Evolutionary conservation across 2,888 invertebrate genomes (phyloP).

Genomic region (Dysmachus trigonus): DNA sequence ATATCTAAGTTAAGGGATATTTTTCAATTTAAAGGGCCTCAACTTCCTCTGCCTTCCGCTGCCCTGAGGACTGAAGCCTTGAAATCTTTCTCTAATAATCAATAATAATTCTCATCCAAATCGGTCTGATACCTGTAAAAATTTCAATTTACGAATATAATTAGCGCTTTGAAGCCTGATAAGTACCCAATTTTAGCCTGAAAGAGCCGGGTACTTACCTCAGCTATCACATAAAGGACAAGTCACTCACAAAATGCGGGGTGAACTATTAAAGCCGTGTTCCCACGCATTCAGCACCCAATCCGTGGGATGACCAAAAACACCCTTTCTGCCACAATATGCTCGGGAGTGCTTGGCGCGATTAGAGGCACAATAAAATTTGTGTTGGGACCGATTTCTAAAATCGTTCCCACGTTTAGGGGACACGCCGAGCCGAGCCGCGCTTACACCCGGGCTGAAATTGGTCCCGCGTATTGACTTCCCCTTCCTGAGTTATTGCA

Average conservation of each 20-base stretch:
- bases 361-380: conserved; percentile 25
- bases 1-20: too few relatives aligned
- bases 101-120: neutral
- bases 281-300: conserved; percentile 20
- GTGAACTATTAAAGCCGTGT: neutral
- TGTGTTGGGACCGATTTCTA: conserved; percentile 44
- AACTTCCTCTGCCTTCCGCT: too few relatives aligned
- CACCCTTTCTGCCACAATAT: conserved; percentile 21
- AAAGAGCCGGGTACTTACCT: neutral
- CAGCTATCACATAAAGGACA: neutral
- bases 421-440: neutral
- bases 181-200: neutral
- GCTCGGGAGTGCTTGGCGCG: neutral
- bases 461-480: conserved; percentile 25
- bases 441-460: neutral
- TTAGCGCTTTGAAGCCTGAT: neutral
- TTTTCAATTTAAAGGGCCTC: too few relatives aligned
- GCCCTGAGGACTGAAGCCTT: too few relatives aligned
- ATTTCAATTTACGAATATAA: neutral
- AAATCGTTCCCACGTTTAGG: conserved; percentile 47
- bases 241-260: neutral
- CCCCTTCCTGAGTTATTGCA: conserved; percentile 35
- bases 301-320: neutral
- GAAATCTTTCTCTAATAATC: too few relatives aligned
- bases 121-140: neutral